A percentile compares a stretch with the other conserved stretches of the same genome.
These are phyloP conservation scores for Oxyruncus cristatus DNA, from an alignment of 2,113 vertebrate species.

Conservation along the genomic window DNA sequence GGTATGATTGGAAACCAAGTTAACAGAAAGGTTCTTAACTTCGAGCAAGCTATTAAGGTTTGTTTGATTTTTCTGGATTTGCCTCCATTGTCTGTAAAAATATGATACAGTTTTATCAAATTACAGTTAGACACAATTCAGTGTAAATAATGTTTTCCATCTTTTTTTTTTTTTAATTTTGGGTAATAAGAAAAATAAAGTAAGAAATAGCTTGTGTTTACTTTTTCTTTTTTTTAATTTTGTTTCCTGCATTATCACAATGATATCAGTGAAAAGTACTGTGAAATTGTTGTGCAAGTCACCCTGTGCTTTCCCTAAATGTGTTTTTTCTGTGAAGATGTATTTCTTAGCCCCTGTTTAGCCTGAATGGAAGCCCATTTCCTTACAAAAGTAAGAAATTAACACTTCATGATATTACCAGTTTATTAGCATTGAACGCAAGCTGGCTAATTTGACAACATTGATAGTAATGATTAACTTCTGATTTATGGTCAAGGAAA, in stretches of 20 bases:
- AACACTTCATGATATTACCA: neutral
- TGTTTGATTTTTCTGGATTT: neutral
- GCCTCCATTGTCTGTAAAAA: neutral
- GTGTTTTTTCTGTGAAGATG: neutral
- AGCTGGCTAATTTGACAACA: neutral
- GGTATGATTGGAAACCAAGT: constrained; percentile 99
- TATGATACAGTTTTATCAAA: neutral
- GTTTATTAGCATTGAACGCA: neutral
- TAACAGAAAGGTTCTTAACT: constrained; percentile 96
- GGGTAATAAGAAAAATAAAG: neutral
- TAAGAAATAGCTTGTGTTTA: neutral
- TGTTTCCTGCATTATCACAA: neutral
- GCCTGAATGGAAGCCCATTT: neutral
- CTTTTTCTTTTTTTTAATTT: neutral
- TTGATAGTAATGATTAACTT: neutral
- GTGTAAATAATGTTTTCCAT: neutral
- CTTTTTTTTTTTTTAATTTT: neutral
- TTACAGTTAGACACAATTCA: neutral
- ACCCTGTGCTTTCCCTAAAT: neutral
- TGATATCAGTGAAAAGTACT: neutral
- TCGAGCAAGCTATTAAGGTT: constrained; percentile 98
- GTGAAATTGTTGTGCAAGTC: neutral
- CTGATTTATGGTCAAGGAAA: neutral
- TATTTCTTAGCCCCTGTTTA: neutral
- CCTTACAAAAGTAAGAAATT: neutral